Evolutionary conservation across 2,888 invertebrate species (phyloP).

Genomic region (Clepsis dumicolana): DNA sequence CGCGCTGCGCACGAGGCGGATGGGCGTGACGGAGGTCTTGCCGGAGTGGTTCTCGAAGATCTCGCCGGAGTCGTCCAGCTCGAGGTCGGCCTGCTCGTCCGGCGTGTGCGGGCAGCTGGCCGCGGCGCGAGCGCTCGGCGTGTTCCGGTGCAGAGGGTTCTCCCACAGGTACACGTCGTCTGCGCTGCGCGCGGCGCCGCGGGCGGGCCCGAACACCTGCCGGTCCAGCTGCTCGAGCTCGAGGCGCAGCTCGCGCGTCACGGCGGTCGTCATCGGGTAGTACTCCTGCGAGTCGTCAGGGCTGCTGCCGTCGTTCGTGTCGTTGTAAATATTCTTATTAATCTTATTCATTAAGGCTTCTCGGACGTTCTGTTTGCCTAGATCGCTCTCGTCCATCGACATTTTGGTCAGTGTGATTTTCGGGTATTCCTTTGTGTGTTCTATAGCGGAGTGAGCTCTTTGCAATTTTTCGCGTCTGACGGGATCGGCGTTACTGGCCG

Average conservation of each 20-base stretch:
- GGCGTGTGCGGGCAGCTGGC: constrained; percentile 87
- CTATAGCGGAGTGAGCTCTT: constrained; percentile 71
- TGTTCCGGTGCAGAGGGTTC: constrained; percentile 89
- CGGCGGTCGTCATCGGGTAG: constrained; percentile 95
- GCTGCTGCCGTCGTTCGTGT: constrained; percentile 87
- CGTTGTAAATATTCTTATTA: constrained; percentile 63
- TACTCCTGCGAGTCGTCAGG: constrained; percentile 94
- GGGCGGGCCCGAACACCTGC: constrained; percentile 90
- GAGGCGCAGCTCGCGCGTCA: constrained; percentile 92
- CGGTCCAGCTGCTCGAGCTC: constrained; percentile 94
- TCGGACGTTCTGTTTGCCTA: constrained; percentile 56
- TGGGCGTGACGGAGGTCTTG: constrained; percentile 89
- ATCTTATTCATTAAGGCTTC: constrained; percentile 62
- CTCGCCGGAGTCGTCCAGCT: constrained; percentile 87
- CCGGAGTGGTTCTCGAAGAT: constrained; percentile 88
- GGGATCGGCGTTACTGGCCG: constrained; percentile 83
- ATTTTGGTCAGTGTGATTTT: constrained; percentile 74
- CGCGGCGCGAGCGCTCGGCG: constrained; percentile 74
- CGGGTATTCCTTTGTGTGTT: constrained; percentile 68
- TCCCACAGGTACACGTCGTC: constrained; percentile 93
- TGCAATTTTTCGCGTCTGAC: constrained; percentile 67
- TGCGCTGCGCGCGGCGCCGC: constrained; percentile 79
- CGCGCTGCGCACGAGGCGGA: constrained; percentile 83
- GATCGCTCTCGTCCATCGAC: constrained; percentile 67
- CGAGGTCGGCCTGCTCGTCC: constrained; percentile 90